Conservation (phyloP, 2,113 vertebrate genomes). For the Eira barbara region DNA sequence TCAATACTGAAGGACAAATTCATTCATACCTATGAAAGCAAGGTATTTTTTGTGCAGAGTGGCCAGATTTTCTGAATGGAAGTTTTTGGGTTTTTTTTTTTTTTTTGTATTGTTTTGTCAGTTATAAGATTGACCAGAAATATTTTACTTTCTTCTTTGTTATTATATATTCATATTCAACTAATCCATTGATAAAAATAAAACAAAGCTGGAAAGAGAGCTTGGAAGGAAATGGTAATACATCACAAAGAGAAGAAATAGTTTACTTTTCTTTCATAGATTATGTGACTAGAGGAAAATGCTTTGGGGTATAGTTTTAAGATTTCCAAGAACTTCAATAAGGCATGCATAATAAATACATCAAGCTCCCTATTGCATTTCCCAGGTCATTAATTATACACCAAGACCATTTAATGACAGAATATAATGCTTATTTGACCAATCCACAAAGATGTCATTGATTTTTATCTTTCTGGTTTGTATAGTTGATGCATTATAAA, state of each 20-base stretch:
- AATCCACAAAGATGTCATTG: background rate
- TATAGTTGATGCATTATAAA: background rate
- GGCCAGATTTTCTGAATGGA: background rate
- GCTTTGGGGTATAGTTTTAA: conserved; percentile 9
- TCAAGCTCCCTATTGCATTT: background rate
- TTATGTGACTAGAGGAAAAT: conserved; percentile 13
- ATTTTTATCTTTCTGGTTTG: background rate
- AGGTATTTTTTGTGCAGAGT: background rate
- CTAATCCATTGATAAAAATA: background rate
- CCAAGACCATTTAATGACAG: background rate
- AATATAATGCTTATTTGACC: background rate
- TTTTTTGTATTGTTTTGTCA: background rate
- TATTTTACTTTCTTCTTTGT: background rate
- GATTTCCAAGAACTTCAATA: conserved; percentile 45
- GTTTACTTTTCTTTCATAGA: background rate
- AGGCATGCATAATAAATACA: background rate
- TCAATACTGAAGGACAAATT: background rate
- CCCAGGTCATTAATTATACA: conserved; percentile 40
- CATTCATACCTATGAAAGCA: background rate
- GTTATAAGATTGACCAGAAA: background rate
- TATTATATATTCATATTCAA: background rate
- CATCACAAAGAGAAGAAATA: background rate
- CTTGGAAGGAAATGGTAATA: background rate
- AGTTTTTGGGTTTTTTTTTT: background rate
- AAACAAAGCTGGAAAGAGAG: background rate